phyloP scores from a whole-genome alignment of 2,113 vertebrate species.

The Microcebus jonahi region DNA sequence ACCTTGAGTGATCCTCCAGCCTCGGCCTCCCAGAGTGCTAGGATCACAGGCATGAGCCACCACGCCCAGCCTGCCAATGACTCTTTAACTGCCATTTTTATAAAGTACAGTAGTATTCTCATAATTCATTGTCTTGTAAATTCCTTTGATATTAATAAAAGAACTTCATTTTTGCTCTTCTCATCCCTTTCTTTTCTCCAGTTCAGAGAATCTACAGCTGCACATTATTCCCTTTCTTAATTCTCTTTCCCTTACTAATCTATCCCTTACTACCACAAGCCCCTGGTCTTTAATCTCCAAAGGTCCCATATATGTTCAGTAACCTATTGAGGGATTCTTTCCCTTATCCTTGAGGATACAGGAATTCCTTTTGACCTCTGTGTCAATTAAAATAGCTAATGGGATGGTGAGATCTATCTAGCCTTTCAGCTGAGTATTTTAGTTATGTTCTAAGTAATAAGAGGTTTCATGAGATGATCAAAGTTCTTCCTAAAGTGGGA shows the following conservation, averaged over 20 bases:
- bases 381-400: background rate
- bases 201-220: background rate
- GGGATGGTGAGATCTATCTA: background rate
- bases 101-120: background rate
- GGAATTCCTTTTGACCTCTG: constrained; percentile 26
- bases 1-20: too few relatives aligned
- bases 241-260: background rate
- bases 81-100: background rate
- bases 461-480: background rate
- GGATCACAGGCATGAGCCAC: too few relatives aligned
- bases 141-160: constrained; percentile 14
- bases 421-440: background rate
- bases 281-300: background rate
- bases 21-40: too few relatives aligned
- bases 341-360: background rate
- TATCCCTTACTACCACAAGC: background rate
- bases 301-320: background rate
- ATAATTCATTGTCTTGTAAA: background rate
- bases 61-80: background rate
- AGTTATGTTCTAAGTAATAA: background rate
- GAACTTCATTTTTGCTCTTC: constrained; percentile 1
- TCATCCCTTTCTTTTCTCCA: background rate
- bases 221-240: constrained; percentile 3
- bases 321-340: background rate
- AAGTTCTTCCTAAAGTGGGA: background rate